Base-by-base conservation (phyloP, 2,113 vertebrate genomes). In the Leptocoma aspasia region DNA sequence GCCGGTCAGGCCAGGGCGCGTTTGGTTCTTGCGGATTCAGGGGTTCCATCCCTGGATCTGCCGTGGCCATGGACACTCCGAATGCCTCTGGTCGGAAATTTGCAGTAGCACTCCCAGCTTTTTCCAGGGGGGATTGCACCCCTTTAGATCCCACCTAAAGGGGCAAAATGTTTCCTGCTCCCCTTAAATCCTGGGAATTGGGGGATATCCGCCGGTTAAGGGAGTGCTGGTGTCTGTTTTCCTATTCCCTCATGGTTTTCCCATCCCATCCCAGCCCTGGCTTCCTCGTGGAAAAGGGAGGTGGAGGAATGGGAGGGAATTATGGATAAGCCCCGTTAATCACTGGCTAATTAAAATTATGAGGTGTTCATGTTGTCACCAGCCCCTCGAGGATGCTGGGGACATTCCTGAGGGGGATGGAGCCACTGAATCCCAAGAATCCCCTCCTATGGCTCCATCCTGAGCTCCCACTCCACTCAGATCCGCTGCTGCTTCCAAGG, bases 401-500 rank as follows among this genome's bases (percentile, higher is more conserved):
- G 24, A 57, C 15, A 4, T 1, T 15, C 39, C 0, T 9, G 63
- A 70, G 63, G 16, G 28, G 54, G 63, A 16, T 14, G 80, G 76
- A 83, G 39, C 26, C 1, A 2, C 41, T 63, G 75, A 8, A 27
- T 54, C 66, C 57, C 61, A 13, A 22, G 19, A 7, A 71, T 79
- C 30, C 24, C 15, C 31, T 65, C 11, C 52, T 47, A 27, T 0
- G 0, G 24, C 31, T 85, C 50, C 39, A 12, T 31, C 89, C 78
- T 0, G 0, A 39, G 1, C 16, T 37, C 6, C 60, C 0, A 0
- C 42, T 52, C 28, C 0, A 0, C 56, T 53, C 31, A 1, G 27
- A 19, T 37, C 18, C 0, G 0, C 5, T 27, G 41, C 23, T n/a
- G 18, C 69, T 71, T 56, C 42, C 50, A 44, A 50, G 9, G 42